Conservation (phyloP, 2,113 vertebrate genomes). For the Acanthochromis polyacanthus region DNA sequence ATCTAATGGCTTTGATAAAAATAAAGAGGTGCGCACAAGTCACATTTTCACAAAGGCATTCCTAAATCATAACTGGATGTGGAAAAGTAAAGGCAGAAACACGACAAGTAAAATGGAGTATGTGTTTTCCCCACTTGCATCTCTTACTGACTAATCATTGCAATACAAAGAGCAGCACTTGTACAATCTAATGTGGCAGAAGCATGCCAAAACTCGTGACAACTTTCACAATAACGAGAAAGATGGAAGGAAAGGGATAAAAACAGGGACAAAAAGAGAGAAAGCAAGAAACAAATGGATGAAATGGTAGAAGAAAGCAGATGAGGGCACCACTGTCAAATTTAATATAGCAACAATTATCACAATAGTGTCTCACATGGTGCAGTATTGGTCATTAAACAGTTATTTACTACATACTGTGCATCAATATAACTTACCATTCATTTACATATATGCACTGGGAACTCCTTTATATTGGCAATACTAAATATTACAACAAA, state of each 20-base stretch:
- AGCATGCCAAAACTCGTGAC: too few species aligned
- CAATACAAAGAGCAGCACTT: too few species aligned
- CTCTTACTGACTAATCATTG: too few species aligned
- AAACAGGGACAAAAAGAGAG: not conserved
- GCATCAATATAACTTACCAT: too few species aligned
- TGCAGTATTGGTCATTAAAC: too few species aligned
- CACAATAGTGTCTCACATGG: too few species aligned
- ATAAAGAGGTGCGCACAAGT: not conserved
- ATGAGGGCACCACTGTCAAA: not conserved
- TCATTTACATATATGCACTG: too few species aligned
- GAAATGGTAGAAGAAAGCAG: not conserved
- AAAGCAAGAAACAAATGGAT: not conserved
- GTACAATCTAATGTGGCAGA: not conserved
- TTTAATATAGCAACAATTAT: not conserved
- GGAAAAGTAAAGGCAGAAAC: not conserved
- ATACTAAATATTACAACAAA: slow-evolving; percentile 1
- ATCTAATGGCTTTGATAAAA: not conserved
- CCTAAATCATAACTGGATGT: too few species aligned
- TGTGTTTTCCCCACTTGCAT: too few species aligned
- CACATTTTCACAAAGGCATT: too few species aligned
- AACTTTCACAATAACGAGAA: not conserved
- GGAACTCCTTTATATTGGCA: not conserved
- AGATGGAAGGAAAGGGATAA: too few species aligned
- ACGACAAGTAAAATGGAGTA: not conserved
- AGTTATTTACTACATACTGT: too few species aligned